A percentile compares a stretch with the other conserved stretches of the same genome.
Evolutionary conservation across 53 echinoderm and acorn worm genomes (phyloP).

Genomic region (Hippasteria phrygiana): DNA sequence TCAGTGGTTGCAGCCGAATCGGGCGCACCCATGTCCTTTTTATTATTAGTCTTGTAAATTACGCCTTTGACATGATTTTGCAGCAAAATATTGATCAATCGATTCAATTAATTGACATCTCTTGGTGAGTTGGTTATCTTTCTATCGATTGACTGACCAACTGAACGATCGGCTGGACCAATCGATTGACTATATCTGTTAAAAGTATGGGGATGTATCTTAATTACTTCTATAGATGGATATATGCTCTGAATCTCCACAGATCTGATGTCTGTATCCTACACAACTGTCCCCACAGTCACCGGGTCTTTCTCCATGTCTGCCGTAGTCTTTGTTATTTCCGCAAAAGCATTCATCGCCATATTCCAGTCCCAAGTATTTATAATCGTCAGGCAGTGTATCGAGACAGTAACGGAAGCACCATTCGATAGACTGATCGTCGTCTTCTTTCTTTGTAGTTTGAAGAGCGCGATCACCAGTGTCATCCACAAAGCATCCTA

Average conservation of each 20-base stretch:
- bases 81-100: too few species aligned
- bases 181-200: too few species aligned
- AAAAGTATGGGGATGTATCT: background rate
- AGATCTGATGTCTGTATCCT: slow-evolving; percentile 30
- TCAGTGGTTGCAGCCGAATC: too few species aligned
- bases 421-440: slow-evolving; percentile 32
- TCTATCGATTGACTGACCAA: too few species aligned
- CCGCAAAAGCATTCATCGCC: slow-evolving; percentile 34
- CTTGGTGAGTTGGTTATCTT: too few species aligned
- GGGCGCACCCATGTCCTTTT: too few species aligned
- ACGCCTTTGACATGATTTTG: too few species aligned
- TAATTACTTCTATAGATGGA: slow-evolving; percentile 49
- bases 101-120: too few species aligned
- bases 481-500: slow-evolving; percentile 9
- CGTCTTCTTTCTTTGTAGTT: background rate
- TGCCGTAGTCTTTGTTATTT: slow-evolving; percentile 36
- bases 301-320: background rate
- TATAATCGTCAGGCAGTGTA: background rate
- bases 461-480: background rate
- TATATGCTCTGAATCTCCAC: slow-evolving; percentile 23
- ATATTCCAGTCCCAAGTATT: slow-evolving; percentile 30
- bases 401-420: slow-evolving; percentile 41
- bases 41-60: too few species aligned
- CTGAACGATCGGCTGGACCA: too few species aligned
- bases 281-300: background rate